Percentiles rank a stretch among this genome's conserved stretches.
Conservation (phyloP, 2,888 invertebrate species). For the Eilema caniola region DNA sequence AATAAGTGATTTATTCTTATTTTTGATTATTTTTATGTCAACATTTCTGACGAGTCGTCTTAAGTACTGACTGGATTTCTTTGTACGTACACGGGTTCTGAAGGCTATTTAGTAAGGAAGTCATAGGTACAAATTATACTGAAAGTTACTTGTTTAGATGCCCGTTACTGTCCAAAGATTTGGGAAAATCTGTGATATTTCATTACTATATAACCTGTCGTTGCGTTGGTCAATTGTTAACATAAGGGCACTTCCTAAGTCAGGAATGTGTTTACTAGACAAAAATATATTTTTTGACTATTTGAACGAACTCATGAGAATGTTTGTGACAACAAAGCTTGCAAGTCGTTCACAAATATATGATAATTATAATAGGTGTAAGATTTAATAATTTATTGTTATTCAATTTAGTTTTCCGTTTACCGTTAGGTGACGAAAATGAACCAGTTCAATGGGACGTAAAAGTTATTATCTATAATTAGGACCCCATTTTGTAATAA, state of each 20-base stretch:
- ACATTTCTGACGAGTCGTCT: slow-evolving; percentile 77
- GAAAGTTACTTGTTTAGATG: slow-evolving; percentile 67
- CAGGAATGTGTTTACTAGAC: slow-evolving; percentile 80
- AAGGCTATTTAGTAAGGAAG: slow-evolving; percentile 68
- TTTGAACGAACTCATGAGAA: slow-evolving; percentile 83
- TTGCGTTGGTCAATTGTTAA: slow-evolving; percentile 87
- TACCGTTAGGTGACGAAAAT: slow-evolving; percentile 85
- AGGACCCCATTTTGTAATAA: slow-evolving; percentile 70
- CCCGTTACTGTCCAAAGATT: slow-evolving; percentile 87
- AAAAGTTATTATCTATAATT: slow-evolving; percentile 84
- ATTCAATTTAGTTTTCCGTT: slow-evolving; percentile 86
- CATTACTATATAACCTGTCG: slow-evolving; percentile 84
- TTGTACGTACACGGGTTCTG: slow-evolving; percentile 82
- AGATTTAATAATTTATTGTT: slow-evolving; percentile 87
- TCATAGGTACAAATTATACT: slow-evolving; percentile 80
- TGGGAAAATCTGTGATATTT: slow-evolving; percentile 87
- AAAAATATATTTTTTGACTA: slow-evolving; percentile 88
- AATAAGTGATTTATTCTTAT: slow-evolving; percentile 79
- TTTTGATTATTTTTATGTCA: slow-evolving; percentile 77
- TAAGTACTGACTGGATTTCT: slow-evolving; percentile 80
- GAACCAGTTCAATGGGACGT: slow-evolving; percentile 85
- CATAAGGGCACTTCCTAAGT: slow-evolving; percentile 78
- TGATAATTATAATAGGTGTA: slow-evolving; percentile 83
- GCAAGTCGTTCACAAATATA: slow-evolving; percentile 83
- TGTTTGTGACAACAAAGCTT: slow-evolving; percentile 81